These are phyloP conservation scores for Melipona beecheii DNA, from an alignment of 2,888 invertebrate genomes.

Conservation along the genomic window DNA sequence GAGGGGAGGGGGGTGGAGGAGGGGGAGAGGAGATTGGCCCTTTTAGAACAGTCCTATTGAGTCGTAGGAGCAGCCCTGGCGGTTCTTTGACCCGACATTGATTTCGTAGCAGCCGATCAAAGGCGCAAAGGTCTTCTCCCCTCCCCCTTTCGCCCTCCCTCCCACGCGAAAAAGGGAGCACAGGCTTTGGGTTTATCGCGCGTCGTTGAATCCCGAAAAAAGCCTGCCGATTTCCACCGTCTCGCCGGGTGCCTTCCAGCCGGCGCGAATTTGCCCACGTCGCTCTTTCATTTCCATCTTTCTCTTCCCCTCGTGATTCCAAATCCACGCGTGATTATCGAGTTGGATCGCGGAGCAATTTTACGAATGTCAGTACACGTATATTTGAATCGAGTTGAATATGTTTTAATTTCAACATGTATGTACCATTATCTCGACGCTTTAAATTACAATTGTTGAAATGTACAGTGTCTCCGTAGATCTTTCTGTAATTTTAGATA, in stretches of 20 bases:
- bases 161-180: slow-evolving; percentile 1
- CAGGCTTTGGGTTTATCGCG: slow-evolving; percentile 39
- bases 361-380: too few relatives aligned
- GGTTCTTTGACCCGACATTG: slow-evolving; percentile 50
- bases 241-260: neutral
- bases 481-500: too few relatives aligned
- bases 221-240: slow-evolving; percentile 12
- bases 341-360: too few relatives aligned
- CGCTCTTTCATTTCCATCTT: too few relatives aligned
- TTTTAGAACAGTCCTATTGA: slow-evolving; percentile 24
- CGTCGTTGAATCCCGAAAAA: slow-evolving; percentile 31
- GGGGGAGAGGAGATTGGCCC: neutral
- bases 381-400: too few relatives aligned
- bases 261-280: neutral
- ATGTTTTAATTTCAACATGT: too few relatives aligned
- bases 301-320: too few relatives aligned
- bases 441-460: too few relatives aligned
- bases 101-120: slow-evolving; percentile 41
- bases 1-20: too few relatives aligned
- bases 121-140: slow-evolving; percentile 20
- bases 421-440: too few relatives aligned
- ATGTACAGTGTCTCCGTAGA: too few relatives aligned
- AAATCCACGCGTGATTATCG: too few relatives aligned
- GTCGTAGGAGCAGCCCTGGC: slow-evolving; percentile 1
- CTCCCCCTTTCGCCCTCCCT: neutral